phyloP scores from a whole-genome alignment of 2,888 invertebrate species.

The Dynastes maya region DNA sequence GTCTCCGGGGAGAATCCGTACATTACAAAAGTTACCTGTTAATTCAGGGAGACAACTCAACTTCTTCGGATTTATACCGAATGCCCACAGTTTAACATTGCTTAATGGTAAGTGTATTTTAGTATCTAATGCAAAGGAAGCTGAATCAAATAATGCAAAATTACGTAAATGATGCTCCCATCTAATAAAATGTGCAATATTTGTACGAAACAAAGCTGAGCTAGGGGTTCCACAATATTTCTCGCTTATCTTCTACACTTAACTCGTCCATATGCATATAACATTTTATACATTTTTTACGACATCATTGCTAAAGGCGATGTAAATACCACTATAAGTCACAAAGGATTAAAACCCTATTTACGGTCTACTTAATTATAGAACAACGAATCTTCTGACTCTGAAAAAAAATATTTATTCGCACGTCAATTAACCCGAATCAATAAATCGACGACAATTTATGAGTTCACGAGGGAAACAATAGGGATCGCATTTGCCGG shows the following conservation, averaged over 20 bases:
- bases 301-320: not conserved
- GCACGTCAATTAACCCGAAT: slow-evolving; percentile 27
- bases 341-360: not conserved
- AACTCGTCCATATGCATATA: not conserved
- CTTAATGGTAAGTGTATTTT: no score
- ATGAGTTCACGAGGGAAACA: slow-evolving; percentile 16
- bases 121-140: no score
- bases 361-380: slow-evolving; percentile 10
- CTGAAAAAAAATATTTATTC: slow-evolving; percentile 10
- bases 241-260: not conserved
- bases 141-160: not conserved
- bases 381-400: slow-evolving; percentile 7
- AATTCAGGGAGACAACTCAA: no score
- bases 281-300: no score
- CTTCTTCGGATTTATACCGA: no score
- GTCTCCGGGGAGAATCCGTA: no score
- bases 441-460: slow-evolving; percentile 23
- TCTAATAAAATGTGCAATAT: not conserved
- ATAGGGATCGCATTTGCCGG: not conserved
- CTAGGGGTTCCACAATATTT: not conserved
- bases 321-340: not conserved
- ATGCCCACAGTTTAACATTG: no score
- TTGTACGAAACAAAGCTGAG: not conserved
- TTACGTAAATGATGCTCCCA: not conserved
- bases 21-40: no score